These are phyloP conservation scores for Pelusios castaneus DNA, from an alignment of 2,113 vertebrate genomes.

Conservation along the genomic window DNA sequence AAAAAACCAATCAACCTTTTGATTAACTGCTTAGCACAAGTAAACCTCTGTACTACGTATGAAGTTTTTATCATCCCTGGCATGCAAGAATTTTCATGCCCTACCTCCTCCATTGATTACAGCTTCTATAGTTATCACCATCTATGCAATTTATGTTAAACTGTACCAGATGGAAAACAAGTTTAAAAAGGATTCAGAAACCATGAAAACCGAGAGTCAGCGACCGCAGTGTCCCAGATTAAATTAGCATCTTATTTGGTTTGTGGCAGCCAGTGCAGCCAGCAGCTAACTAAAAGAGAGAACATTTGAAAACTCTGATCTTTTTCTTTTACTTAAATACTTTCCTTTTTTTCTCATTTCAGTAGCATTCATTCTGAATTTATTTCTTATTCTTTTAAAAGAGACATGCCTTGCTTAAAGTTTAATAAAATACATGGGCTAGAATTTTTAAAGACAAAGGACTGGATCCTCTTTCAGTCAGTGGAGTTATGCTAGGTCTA, in stretches of 20 bases:
- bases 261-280: not conserved
- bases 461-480: not conserved
- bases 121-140: not conserved
- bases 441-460: not conserved
- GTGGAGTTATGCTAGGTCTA: not conserved
- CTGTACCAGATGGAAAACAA: not conserved
- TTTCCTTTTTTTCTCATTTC: not conserved
- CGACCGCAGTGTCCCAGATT: not conserved
- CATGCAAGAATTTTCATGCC: not conserved
- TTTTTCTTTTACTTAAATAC: not conserved
- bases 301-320: not conserved
- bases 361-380: not conserved
- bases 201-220: not conserved
- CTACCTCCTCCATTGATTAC: not conserved
- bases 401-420: not conserved
- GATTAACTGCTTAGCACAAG: not conserved
- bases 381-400: not conserved
- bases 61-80: not conserved
- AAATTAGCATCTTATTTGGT: not conserved
- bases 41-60: not conserved
- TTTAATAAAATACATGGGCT: not conserved
- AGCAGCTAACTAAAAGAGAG: not conserved
- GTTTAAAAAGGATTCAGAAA: not conserved
- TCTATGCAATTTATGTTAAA: not conserved
- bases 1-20: not conserved